A percentile compares a stretch with the other conserved stretches of the same genome.
Evolutionary conservation across 2,113 vertebrate species (phyloP).

Genomic region (Microcebus ravelobensis): DNA sequence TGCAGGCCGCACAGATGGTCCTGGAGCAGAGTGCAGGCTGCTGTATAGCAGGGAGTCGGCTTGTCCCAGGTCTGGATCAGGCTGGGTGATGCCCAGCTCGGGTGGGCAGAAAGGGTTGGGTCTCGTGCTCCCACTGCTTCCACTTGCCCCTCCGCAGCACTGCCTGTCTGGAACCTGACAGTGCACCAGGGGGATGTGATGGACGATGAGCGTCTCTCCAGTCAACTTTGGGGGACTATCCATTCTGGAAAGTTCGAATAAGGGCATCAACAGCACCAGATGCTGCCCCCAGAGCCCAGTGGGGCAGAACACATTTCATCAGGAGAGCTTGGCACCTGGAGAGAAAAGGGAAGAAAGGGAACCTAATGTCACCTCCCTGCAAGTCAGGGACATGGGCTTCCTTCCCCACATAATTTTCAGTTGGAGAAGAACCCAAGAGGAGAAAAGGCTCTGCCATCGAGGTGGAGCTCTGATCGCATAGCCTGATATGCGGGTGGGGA

Average conservation of each 20-base stretch:
- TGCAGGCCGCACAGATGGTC: slow-evolving; percentile 76
- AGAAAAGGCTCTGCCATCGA: neutral
- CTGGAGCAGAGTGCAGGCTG: slow-evolving; percentile 91
- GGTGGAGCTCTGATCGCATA: neutral
- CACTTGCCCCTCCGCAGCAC: slow-evolving; percentile 83
- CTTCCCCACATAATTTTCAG: slow-evolving; percentile 39
- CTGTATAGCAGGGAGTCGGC: slow-evolving; percentile 93
- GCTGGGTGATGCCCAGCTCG: slow-evolving; percentile 90
- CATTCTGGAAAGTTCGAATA: slow-evolving; percentile 87
- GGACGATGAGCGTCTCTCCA: slow-evolving; percentile 97
- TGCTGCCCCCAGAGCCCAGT: slow-evolving; percentile 81
- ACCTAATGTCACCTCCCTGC: slow-evolving; percentile 78
- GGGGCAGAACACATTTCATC: slow-evolving; percentile 80
- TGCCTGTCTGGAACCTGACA: slow-evolving; percentile 94
- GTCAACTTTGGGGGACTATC: slow-evolving; percentile 95
- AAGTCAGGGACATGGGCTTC: slow-evolving; percentile 40
- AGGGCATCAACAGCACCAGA: slow-evolving; percentile 82
- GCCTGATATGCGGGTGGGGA: neutral
- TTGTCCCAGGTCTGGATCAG: slow-evolving; percentile 92
- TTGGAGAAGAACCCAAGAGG: neutral
- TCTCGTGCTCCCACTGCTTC: slow-evolving; percentile 83
- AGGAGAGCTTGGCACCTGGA: slow-evolving; percentile 83
- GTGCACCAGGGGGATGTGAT: slow-evolving; percentile 98
- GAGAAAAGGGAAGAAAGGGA: slow-evolving; percentile 80
- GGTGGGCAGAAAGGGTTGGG: slow-evolving; percentile 91